Conservation (phyloP, 2,888 invertebrate species). For the Sarcophaga rosellei region DNA sequence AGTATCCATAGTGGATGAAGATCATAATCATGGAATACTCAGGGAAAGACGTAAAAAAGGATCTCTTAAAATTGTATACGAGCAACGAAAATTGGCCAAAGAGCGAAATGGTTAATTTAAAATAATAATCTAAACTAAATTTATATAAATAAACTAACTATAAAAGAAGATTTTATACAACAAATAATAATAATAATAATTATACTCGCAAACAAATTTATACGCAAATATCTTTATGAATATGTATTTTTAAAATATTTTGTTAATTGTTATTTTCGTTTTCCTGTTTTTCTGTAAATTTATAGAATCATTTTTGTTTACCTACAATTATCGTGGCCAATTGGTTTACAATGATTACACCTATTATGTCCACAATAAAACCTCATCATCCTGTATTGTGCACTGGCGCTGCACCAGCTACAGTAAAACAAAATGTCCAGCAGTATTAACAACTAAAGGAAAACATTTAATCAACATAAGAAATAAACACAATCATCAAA, state of each 20-base stretch:
- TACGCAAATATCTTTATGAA: too few species aligned
- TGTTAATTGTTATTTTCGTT: not conserved
- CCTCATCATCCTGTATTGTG: slow-evolving; percentile 73
- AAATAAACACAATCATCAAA: slow-evolving; percentile 77
- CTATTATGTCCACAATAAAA: slow-evolving; percentile 74
- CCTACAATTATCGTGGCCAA: slow-evolving; percentile 79
- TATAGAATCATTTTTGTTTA: slow-evolving; percentile 58
- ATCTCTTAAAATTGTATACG: slow-evolving; percentile 75
- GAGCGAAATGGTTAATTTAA: slow-evolving; percentile 46
- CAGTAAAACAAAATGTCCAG: slow-evolving; percentile 75
- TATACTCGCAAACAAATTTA: too few species aligned
- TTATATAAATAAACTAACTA: not conserved
- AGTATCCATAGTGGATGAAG: slow-evolving; percentile 74
- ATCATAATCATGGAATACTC: slow-evolving; percentile 75
- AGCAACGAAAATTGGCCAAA: slow-evolving; percentile 71
- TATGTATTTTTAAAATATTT: not conserved
- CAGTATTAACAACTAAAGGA: slow-evolving; percentile 75
- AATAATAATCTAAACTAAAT: not conserved
- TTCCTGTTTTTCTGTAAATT: slow-evolving; percentile 21
- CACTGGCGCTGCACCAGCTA: slow-evolving; percentile 78
- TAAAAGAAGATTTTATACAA: not conserved
- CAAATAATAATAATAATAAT: too few species aligned
- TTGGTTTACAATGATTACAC: slow-evolving; percentile 76
- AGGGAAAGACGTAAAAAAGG: slow-evolving; percentile 76
- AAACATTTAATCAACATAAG: slow-evolving; percentile 73